Evolutionary conservation across 2,888 invertebrate genomes (phyloP), one percentile per base, ranked within the genome.

Genomic region (Arrhopalites spinosus): DNA sequence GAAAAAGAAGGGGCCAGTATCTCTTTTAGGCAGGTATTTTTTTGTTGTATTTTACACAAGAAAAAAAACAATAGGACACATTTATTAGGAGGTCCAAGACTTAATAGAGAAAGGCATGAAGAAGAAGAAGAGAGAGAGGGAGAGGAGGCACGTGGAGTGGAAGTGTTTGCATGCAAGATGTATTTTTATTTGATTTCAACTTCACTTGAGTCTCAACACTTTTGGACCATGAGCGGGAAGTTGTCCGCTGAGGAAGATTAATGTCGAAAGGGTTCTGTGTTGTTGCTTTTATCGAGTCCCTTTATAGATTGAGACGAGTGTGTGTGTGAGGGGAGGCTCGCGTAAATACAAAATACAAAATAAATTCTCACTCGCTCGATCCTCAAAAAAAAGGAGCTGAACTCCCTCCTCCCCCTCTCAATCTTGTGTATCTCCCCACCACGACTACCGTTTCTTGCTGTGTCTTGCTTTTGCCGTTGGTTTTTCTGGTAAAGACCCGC

Each of bases 191-290:
- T 29, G 64, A 64, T 29, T 66, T 66, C 13, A 23, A 66, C 66
- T 66, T 45, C 20, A 66, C 43, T 66, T 45, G 66, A 66, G 45
- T 23, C 43, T 50, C 66, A 2, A 43, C 66, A 66, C 66, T 43
- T 59, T 27, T 27, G 63, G 66, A 45, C 43, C 27, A 27, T 11
- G 27, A 17, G 45, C 23, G 15, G 43, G 45, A 30, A 66, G 66
- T 66, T 66, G 53, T 70, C 70, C 56, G 70, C 23, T 70, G 70
- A 70, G 70, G 56, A 70, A 70, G 70, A 70, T 70, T 70, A 70
- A 70, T 70, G 70, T 53, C 45, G 56, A 36, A 70, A 56, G 56
- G 36, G 56, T 56, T 56, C 56, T 29, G 27, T 56, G 70, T 56
- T 70, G 47, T 29, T 69, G 50, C 70, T 36, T 70, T 70, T 70